These are phyloP conservation scores for Drosophila villosipedis DNA, from an alignment of 2,888 invertebrate species.

Conservation along the genomic window DNA sequence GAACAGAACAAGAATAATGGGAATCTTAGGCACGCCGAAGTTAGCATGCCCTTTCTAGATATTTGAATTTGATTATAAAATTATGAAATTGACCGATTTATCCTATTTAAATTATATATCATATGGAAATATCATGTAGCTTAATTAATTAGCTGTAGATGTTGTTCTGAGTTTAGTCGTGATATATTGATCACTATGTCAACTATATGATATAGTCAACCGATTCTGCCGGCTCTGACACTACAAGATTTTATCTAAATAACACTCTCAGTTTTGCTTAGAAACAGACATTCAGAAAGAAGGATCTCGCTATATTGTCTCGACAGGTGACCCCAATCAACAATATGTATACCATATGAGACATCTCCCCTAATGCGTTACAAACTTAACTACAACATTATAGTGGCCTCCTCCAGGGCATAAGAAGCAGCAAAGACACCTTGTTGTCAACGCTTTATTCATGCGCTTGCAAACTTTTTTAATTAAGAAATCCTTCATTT, in stretches of 20 bases:
- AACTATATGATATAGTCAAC: not conserved
- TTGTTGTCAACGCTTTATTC: conserved; percentile 30
- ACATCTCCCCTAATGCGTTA: not conserved
- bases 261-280: not conserved
- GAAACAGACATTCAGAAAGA: not conserved
- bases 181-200: not conserved
- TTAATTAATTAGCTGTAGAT: not conserved
- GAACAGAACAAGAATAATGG: not conserved
- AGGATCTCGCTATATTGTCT: not conserved
- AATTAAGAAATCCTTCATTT: conserved; percentile 64
- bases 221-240: not conserved
- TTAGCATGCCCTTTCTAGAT: not conserved
- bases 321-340: not conserved
- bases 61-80: not conserved
- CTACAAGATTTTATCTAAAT: not conserved
- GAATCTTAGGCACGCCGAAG: not conserved
- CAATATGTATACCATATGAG: not conserved
- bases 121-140: not conserved
- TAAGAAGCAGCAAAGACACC: conserved; percentile 14
- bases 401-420: not conserved
- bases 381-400: not conserved
- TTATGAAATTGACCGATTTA: not conserved
- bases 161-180: not conserved
- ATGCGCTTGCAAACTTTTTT: conserved; percentile 67
- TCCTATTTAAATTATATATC: not conserved